phyloP scores from a whole-genome alignment of 2,113 vertebrate genomes.

The Kobus ellipsiprymnus region DNA sequence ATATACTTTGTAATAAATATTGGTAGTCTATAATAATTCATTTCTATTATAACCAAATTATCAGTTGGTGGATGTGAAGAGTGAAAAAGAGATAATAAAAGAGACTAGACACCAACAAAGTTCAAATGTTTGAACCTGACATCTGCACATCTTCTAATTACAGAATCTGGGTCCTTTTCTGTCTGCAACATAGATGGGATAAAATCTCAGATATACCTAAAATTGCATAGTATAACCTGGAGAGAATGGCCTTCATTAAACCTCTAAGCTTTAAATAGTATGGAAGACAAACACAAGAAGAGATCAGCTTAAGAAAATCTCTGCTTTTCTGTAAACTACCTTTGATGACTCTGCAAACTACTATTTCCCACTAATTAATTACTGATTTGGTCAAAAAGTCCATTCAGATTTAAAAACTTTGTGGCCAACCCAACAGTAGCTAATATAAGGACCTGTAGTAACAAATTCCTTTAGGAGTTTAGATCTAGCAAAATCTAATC shows the following conservation, averaged over 20 bases:
- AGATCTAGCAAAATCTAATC: not conserved
- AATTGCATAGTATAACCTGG: not conserved
- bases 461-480: not conserved
- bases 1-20: not conserved
- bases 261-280: not conserved
- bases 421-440: not conserved
- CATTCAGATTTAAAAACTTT: not conserved
- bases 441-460: not conserved
- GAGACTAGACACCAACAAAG: not conserved
- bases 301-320: not conserved
- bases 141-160: not conserved
- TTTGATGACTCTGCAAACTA: not conserved
- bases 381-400: not conserved
- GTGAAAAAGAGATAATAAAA: not conserved
- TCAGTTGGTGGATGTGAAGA: not conserved
- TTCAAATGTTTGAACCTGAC: not conserved
- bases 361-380: not conserved
- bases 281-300: not conserved
- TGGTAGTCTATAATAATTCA: not conserved
- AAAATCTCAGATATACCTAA: not conserved
- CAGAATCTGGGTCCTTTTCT: not conserved
- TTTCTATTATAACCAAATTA: not conserved
- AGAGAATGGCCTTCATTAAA: not conserved
- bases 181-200: not conserved
- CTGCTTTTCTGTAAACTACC: not conserved